These are phyloP conservation scores for Oncorhynchus kisutch DNA, from an alignment of 2,113 vertebrate species.

Conservation along the genomic window DNA sequence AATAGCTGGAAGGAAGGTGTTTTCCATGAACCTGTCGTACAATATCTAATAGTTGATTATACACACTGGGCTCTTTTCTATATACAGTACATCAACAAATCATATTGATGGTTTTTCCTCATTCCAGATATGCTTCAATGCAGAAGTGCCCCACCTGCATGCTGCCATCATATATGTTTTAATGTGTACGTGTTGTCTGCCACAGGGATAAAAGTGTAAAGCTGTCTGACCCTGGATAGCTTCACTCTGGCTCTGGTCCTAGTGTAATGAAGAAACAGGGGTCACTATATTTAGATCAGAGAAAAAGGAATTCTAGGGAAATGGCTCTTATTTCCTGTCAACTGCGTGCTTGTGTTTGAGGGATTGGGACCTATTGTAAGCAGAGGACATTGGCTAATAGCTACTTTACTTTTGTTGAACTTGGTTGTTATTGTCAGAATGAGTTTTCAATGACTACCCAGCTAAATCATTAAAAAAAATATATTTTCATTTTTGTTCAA, in stretches of 20 bases:
- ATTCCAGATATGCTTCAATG: neutral
- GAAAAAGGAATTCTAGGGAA: neutral
- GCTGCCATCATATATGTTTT: no score
- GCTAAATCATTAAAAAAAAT: no score
- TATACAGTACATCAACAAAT: no score
- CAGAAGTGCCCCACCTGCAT: neutral
- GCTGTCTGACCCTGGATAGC: constrained; percentile 20
- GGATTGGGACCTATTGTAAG: neutral
- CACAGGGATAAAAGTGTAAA: constrained; percentile 18
- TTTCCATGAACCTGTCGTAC: no score
- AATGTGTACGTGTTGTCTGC: neutral
- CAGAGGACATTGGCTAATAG: neutral
- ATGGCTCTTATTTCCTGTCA: constrained; percentile 20
- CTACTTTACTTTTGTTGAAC: neutral
- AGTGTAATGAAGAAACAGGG: constrained; percentile 26
- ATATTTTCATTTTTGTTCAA: no score
- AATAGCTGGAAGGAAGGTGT: no score
- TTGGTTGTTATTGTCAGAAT: neutral
- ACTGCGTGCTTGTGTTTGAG: constrained; percentile 6
- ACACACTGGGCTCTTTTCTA: no score
- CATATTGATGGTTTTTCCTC: neutral
- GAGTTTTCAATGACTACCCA: no score
- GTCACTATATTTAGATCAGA: constrained; percentile 52
- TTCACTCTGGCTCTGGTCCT: constrained; percentile 34
- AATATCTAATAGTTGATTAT: no score